phyloP scores from a whole-genome alignment of 2,113 vertebrate genomes.

The Brachypodius melanocephalos region DNA sequence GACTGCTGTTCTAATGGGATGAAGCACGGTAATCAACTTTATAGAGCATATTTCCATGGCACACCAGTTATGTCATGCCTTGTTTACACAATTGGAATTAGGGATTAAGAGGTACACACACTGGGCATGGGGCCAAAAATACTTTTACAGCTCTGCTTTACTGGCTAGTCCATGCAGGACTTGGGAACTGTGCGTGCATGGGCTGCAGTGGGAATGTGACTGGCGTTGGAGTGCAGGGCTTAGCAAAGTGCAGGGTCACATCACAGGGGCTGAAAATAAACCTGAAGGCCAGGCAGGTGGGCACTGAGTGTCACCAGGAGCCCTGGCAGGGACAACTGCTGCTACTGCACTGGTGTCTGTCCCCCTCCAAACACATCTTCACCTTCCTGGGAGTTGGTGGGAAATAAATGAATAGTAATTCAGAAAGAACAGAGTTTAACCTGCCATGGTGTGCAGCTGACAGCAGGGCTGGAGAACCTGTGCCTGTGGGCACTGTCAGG shows the following conservation, averaged over 20 bases:
- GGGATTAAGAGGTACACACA: slow-evolving; percentile 61
- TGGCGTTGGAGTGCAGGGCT: background rate
- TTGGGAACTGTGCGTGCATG: background rate
- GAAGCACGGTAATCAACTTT: slow-evolving; percentile 64
- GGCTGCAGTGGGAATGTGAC: background rate
- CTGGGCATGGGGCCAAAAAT: slow-evolving; percentile 59
- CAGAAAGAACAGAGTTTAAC: background rate
- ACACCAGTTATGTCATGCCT: slow-evolving; percentile 66
- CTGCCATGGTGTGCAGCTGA: accelerated
- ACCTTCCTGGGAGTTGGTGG: background rate
- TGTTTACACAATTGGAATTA: slow-evolving; percentile 68
- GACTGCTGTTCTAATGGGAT: slow-evolving; percentile 52
- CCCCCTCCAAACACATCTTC: background rate
- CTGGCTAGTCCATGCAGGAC: background rate
- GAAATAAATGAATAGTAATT: background rate
- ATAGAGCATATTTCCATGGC: slow-evolving; percentile 62
- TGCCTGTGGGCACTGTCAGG: accelerated
- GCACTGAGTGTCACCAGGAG: background rate
- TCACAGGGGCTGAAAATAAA: accelerated
- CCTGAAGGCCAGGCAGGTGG: background rate
- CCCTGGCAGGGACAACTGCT: background rate
- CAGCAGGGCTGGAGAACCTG: background rate
- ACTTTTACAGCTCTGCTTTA: slow-evolving; percentile 48
- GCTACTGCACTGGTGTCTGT: background rate
- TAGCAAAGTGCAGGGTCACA: background rate